Percentiles rank a stretch among this genome's conserved stretches.
These are phyloP conservation scores for Chromobotia macracanthus DNA, from an alignment of 2,797 vertebrate genomes.

Conservation along the genomic window DNA sequence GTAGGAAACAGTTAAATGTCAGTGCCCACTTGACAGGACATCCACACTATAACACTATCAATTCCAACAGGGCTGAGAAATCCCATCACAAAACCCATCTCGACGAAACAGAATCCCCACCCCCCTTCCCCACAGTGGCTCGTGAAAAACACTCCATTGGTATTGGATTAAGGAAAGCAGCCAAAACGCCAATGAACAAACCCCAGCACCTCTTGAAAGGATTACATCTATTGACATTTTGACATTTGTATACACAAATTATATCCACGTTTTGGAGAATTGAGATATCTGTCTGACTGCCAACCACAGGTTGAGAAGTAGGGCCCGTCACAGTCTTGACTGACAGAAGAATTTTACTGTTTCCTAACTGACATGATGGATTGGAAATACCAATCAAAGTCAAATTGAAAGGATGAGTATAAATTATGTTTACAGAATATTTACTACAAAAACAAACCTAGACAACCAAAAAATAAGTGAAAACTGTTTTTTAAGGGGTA, in stretches of 20 bases:
- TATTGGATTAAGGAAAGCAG: constrained; percentile 61
- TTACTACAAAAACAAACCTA: neutral
- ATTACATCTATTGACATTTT: constrained; percentile 77
- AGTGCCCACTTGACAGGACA: constrained; percentile 43
- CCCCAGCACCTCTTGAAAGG: constrained; percentile 64
- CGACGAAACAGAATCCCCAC: constrained; percentile 5
- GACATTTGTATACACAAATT: constrained; percentile 72
- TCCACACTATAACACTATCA: constrained; percentile 49
- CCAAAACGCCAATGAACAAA: constrained; percentile 59
- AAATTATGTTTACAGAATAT: neutral
- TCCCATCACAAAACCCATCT: constrained; percentile 51
- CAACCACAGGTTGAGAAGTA: constrained; percentile 32
- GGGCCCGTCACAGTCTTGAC: neutral
- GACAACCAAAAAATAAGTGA: too few species aligned
- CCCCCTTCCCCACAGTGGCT: constrained; percentile 21
- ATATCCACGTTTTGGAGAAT: constrained; percentile 54
- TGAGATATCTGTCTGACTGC: constrained; percentile 49
- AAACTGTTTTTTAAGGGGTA: too few species aligned
- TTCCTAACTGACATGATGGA: constrained; percentile 1
- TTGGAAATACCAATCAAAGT: constrained; percentile 12
- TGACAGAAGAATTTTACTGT: neutral
- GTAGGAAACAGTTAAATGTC: constrained; percentile 53
- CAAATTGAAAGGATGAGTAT: neutral
- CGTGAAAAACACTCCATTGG: constrained; percentile 56
- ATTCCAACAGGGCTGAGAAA: constrained; percentile 47